Conservation (phyloP, 2,113 vertebrate species). For the Symphodus melops region DNA sequence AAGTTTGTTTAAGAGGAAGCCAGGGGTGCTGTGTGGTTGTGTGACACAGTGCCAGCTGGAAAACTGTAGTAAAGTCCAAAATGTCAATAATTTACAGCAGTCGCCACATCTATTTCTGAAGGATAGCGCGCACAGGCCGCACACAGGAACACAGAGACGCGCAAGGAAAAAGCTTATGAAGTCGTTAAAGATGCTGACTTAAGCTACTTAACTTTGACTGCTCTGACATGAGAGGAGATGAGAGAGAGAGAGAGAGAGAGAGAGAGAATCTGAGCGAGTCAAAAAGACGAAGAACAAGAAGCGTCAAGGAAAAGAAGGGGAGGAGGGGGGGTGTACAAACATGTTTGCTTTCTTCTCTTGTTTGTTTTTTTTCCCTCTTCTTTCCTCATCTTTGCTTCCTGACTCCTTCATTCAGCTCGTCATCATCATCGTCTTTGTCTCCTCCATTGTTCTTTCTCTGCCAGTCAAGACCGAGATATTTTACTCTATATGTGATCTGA, state of each 20-base stretch:
- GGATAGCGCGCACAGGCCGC: conserved; percentile 2
- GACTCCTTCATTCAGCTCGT: conserved; percentile 17
- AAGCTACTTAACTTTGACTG: conserved; percentile 71
- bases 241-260: conserved; percentile 21
- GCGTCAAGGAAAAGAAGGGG: background rate
- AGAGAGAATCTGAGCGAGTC: conserved; percentile 10
- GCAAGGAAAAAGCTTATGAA: conserved; percentile 11
- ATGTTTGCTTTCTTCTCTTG: background rate
- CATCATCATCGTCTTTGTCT: conserved; percentile 10
- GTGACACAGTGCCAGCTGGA: conserved; percentile 1
- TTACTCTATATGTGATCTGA: conserved; percentile 35
- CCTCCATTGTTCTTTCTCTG: conserved; percentile 27
- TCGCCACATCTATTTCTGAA: conserved; percentile 48
- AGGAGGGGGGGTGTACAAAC: background rate
- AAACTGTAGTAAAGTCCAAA: conserved; percentile 16
- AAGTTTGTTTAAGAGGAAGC: conserved; percentile 30
- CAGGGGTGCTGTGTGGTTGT: conserved; percentile 5
- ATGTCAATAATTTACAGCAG: conserved; percentile 52
- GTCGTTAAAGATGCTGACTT: conserved; percentile 60
- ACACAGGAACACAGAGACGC: conserved; percentile 8
- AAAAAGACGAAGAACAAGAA: conserved; percentile 22
- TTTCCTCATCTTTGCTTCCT: conserved; percentile 19
- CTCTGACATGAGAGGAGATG: conserved; percentile 60
- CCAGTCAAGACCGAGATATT: conserved; percentile 36
- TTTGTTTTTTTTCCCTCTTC: background rate